A percentile compares a stretch with the other conserved stretches of the same genome.
These are phyloP conservation scores for Acipenser transmontanus DNA, from an alignment of 2,797 vertebrate species.

Conservation along the genomic window DNA sequence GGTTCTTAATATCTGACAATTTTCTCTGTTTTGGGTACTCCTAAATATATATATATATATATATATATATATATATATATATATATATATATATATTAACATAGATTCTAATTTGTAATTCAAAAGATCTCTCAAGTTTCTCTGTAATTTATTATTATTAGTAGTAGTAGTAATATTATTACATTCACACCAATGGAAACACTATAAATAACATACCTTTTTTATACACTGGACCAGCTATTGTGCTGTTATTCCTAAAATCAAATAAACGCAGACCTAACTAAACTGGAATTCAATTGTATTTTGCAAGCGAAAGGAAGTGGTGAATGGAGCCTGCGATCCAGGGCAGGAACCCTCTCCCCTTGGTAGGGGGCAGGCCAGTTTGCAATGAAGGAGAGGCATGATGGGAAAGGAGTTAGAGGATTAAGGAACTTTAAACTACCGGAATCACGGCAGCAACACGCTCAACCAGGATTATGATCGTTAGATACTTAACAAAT, in stretches of 20 bases:
- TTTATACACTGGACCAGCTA: conserved; percentile 12
- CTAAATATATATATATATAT: too few relatives aligned
- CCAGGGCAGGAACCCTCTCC: conserved; percentile 12
- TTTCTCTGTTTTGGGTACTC: too few relatives aligned
- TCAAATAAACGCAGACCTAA: conserved; percentile 35
- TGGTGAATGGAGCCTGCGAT: conserved; percentile 10
- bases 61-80: too few relatives aligned
- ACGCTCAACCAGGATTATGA: conserved; percentile 61
- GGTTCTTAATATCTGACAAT: too few relatives aligned
- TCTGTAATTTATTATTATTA: too few relatives aligned
- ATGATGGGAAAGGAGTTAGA: conserved; percentile 57
- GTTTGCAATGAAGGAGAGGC: conserved; percentile 37
- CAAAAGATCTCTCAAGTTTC: too few relatives aligned
- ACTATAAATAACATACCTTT: conserved; percentile 29
- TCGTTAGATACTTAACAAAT: conserved; percentile 66
- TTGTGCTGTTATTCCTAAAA: conserved; percentile 30
- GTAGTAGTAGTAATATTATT: too few relatives aligned
- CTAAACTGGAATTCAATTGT: conserved; percentile 22
- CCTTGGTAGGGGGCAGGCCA: conserved; percentile 6
- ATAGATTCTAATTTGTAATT: too few relatives aligned
- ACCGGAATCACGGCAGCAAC: conserved; percentile 55
- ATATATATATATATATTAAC: too few relatives aligned
- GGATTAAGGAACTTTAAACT: conserved; percentile 65
- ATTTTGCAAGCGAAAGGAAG: background rate
- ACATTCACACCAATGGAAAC: conserved; percentile 31